These are phyloP conservation scores for Troides aeacus DNA, from an alignment of 2,888 invertebrate species.

Conservation along the genomic window DNA sequence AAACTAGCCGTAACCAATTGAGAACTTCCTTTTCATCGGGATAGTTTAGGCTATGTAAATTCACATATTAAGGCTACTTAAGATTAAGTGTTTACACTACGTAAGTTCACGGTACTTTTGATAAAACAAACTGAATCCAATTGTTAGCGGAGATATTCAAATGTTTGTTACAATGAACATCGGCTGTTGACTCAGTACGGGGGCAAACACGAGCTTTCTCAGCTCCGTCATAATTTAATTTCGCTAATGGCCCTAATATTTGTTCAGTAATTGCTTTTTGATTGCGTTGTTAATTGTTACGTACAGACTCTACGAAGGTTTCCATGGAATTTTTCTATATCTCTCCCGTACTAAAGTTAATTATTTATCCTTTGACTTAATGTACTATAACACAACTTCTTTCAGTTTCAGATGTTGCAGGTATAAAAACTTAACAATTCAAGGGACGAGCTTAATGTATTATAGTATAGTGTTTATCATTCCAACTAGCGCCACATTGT, in stretches of 20 bases:
- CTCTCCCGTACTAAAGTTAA: not conserved
- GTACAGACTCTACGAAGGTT: not conserved
- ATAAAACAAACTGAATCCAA: not conserved
- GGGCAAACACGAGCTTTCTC: not conserved
- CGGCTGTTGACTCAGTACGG: constrained; percentile 1
- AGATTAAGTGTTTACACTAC: too few relatives aligned
- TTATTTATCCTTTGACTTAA: not conserved
- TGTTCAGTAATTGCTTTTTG: constrained; percentile 2
- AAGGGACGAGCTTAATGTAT: too few relatives aligned
- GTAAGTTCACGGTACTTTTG: not conserved
- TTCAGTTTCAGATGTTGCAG: too few relatives aligned
- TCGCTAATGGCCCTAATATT: constrained; percentile 3
- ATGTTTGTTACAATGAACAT: constrained; percentile 2
- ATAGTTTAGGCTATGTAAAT: not conserved
- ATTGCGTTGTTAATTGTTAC: not conserved
- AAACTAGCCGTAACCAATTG: too few relatives aligned
- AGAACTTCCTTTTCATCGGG: too few relatives aligned
- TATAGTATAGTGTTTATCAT: too few relatives aligned
- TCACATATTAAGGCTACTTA: not conserved
- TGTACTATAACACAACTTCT: not conserved
- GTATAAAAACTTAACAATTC: too few relatives aligned
- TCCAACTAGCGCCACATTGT: too few relatives aligned
- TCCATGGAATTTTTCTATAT: not conserved
- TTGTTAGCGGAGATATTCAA: constrained; percentile 1
- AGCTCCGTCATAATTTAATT: constrained; percentile 2